Evolutionary conservation across 2,888 invertebrate genomes (phyloP).

Genomic region (Pseudococcus jackbeardsleyi): DNA sequence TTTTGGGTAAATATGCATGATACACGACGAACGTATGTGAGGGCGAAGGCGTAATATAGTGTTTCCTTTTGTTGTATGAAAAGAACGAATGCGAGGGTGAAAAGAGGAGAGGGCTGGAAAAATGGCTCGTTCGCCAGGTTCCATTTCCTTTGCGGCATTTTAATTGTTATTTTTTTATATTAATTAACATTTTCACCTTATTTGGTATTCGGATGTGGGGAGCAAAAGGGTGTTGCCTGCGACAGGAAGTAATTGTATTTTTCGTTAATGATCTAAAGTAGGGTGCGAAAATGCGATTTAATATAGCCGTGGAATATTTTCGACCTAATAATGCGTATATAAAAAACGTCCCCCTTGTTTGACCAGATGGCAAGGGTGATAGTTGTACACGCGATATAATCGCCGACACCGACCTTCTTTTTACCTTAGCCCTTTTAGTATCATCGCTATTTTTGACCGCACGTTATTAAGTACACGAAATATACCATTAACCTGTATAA

Average conservation of each 20-base stretch:
- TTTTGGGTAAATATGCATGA: neutral
- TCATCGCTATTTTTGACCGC: constrained; percentile 1
- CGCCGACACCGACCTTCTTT: neutral
- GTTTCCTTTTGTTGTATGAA: constrained; percentile 5
- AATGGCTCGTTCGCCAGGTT: neutral
- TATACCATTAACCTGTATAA: neutral
- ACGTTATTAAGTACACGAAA: constrained; percentile 37
- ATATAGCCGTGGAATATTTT: neutral
- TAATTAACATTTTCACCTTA: constrained; percentile 19
- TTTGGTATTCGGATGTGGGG: neutral
- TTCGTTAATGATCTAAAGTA: constrained; percentile 26
- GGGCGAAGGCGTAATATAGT: neutral
- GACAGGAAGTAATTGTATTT: neutral
- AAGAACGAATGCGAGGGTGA: neutral
- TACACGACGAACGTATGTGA: neutral
- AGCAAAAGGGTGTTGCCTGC: neutral
- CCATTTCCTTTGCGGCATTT: constrained; percentile 3
- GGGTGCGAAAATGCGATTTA: neutral
- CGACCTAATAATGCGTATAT: constrained; percentile 6
- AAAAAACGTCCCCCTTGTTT: neutral
- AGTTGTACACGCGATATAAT: neutral
- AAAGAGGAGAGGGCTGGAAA: neutral
- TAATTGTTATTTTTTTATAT: constrained; percentile 29
- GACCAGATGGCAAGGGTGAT: neutral
- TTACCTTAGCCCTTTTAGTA: neutral